These are phyloP conservation scores for Ploceus nigricollis DNA, from an alignment of 2,113 vertebrate species.

Conservation along the genomic window DNA sequence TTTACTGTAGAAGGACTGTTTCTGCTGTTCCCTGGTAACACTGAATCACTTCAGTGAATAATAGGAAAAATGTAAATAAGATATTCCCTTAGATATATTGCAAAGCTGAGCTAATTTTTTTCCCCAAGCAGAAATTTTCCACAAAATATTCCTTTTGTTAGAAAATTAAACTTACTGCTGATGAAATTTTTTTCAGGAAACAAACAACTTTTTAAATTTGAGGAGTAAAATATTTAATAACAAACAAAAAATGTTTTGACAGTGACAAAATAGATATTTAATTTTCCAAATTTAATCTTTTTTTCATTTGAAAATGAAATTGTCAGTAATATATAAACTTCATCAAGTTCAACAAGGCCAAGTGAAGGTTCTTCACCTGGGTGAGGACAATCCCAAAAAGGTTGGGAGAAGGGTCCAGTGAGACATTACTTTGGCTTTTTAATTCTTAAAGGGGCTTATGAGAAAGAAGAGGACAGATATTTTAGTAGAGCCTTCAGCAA, in stretches of 20 bases:
- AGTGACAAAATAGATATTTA: background rate
- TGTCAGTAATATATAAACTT: background rate
- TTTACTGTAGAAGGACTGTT: background rate
- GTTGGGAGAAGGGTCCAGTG: background rate
- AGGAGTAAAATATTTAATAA: background rate
- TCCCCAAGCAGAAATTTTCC: background rate
- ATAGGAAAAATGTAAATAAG: background rate
- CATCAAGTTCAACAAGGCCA: background rate
- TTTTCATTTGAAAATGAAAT: background rate
- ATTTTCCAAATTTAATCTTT: background rate
- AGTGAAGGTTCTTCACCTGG: background rate
- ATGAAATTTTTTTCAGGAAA: background rate
- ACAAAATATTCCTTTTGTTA: background rate
- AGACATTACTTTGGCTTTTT: background rate
- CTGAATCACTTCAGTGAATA: background rate
- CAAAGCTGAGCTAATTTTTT: background rate
- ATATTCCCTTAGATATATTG: background rate
- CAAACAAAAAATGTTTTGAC: background rate
- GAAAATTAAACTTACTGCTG: background rate
- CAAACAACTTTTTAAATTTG: background rate
- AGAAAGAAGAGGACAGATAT: background rate
- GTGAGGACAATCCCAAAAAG: background rate
- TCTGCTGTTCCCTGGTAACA: background rate
- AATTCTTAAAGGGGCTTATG: background rate
- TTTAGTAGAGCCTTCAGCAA: background rate